Evolutionary conservation across 2,113 vertebrate genomes (phyloP).

Genomic region (Sakesphorus luctuosus): DNA sequence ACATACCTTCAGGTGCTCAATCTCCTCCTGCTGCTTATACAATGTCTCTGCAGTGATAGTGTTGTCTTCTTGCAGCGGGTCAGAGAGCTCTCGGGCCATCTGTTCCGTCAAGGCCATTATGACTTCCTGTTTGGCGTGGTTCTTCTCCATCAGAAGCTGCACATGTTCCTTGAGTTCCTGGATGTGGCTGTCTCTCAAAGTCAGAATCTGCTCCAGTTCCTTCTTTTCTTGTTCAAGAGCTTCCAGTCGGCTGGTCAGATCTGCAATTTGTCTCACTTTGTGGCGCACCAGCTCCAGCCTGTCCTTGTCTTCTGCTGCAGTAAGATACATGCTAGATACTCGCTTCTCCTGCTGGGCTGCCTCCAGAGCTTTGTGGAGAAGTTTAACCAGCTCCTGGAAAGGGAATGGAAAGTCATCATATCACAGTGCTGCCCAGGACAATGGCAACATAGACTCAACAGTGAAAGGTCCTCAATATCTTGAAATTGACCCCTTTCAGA

Average conservation of each 20-base stretch:
- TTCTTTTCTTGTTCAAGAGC: slow-evolving; percentile 76
- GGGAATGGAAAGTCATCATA: not conserved
- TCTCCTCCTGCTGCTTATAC: slow-evolving; percentile 78
- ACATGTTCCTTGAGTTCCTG: slow-evolving; percentile 79
- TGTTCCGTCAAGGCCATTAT: slow-evolving; percentile 87
- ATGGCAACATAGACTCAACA: not conserved
- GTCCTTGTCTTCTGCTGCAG: slow-evolving; percentile 80
- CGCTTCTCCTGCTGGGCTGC: slow-evolving; percentile 91
- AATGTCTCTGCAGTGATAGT: slow-evolving; percentile 55
- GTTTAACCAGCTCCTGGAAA: slow-evolving; percentile 87
- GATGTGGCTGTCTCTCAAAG: slow-evolving; percentile 76
- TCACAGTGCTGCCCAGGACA: not conserved
- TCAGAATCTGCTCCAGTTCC: slow-evolving; percentile 59
- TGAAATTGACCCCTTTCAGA: not conserved
- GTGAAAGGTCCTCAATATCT: not conserved
- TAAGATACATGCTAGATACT: slow-evolving; percentile 82
- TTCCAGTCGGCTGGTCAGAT: slow-evolving; percentile 77
- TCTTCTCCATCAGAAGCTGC: slow-evolving; percentile 85
- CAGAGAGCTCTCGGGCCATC: slow-evolving; percentile 68
- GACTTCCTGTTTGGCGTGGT: slow-evolving; percentile 88
- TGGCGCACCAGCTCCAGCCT: slow-evolving; percentile 88
- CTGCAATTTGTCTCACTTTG: slow-evolving; percentile 83
- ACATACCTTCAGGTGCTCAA: slow-evolving; percentile 87
- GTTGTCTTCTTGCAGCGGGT: not conserved
- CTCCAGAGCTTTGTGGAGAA: slow-evolving; percentile 92